Percentiles rank a stretch among this genome's conserved stretches.
phyloP scores from a whole-genome alignment of 1,140 invertebrate species.

The Drosophila sp. region DNA sequence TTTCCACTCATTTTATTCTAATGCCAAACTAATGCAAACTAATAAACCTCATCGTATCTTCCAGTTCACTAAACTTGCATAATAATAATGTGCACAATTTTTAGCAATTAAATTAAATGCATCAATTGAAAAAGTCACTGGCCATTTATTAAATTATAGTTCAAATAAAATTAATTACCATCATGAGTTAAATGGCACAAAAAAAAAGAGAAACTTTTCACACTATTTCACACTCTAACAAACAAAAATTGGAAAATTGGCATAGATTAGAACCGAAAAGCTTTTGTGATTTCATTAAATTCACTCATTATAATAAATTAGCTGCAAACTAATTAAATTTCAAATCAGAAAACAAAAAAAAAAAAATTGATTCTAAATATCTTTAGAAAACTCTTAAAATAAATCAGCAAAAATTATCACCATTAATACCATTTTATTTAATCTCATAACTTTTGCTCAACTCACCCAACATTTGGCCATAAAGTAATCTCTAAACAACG shows the following conservation, averaged over 20 bases:
- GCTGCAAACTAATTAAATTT: slow-evolving; percentile 17
- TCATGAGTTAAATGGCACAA: slow-evolving; percentile 29
- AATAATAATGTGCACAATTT: slow-evolving; percentile 35
- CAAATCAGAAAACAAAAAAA: not conserved
- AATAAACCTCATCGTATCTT: slow-evolving; percentile 21
- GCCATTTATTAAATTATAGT: slow-evolving; percentile 42
- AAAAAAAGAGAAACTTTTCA: not conserved
- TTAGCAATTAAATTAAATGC: slow-evolving; percentile 56
- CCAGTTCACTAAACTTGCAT: slow-evolving; percentile 31
- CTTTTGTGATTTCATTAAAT: slow-evolving; percentile 25
- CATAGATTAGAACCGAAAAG: slow-evolving; percentile 11
- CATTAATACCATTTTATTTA: not conserved
- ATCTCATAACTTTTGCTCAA: slow-evolving; percentile 15
- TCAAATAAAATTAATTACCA: slow-evolving; percentile 50
- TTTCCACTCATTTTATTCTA: slow-evolving; percentile 24
- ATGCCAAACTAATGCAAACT: slow-evolving; percentile 3
- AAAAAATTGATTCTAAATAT: not conserved
- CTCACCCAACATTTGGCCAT: slow-evolving; percentile 10
- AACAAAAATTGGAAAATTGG: slow-evolving; percentile 25
- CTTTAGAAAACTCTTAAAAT: not conserved
- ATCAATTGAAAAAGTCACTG: slow-evolving; percentile 40
- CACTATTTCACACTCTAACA: not conserved
- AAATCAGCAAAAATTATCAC: slow-evolving; percentile 10
- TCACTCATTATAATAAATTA: slow-evolving; percentile 42
- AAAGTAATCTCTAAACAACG: slow-evolving; percentile 18